These are phyloP conservation scores for Hydrolagus affinis DNA, from an alignment of 2,113 vertebrate species.

Conservation along the genomic window DNA sequence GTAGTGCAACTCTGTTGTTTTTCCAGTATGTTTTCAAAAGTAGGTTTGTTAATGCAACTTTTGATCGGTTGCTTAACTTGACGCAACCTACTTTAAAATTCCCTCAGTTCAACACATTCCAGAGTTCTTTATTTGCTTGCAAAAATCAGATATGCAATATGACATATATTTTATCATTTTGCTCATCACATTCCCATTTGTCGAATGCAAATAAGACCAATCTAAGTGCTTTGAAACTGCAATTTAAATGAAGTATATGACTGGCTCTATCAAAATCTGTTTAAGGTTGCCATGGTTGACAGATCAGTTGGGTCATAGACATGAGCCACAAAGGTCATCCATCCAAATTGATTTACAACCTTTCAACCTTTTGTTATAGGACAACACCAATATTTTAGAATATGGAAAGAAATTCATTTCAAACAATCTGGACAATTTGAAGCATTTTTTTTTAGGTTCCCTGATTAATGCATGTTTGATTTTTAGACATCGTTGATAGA, in stretches of 20 bases:
- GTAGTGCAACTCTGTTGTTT: conserved; percentile 76
- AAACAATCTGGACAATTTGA: background rate
- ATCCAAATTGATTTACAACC: conserved; percentile 37
- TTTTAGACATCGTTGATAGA: background rate
- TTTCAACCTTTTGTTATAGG: conserved; percentile 54
- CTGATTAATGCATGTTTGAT: background rate
- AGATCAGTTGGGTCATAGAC: conserved; percentile 71
- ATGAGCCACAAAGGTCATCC: conserved; percentile 69
- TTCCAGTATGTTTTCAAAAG: conserved; percentile 70
- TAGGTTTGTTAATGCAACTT: conserved; percentile 72
- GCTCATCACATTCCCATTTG: conserved; percentile 83
- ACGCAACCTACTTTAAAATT: conserved; percentile 67
- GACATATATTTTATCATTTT: conserved; percentile 83
- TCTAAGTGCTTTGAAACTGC: conserved; percentile 79
- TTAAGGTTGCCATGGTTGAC: conserved; percentile 79
- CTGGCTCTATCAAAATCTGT: conserved; percentile 77
- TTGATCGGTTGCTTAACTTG: conserved; percentile 80
- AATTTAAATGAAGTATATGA: conserved; percentile 83
- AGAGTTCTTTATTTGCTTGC: conserved; percentile 76
- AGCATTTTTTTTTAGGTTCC: background rate
- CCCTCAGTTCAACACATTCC: conserved; percentile 79
- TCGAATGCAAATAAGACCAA: conserved; percentile 75
- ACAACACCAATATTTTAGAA: conserved; percentile 45
- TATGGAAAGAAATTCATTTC: conserved; percentile 45
- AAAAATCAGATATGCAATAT: conserved; percentile 77